A percentile compares a stretch with the other conserved stretches of the same genome.
Evolutionary conservation across 2,888 invertebrate genomes (phyloP).

Genomic region (Penaeus monodon): DNA sequence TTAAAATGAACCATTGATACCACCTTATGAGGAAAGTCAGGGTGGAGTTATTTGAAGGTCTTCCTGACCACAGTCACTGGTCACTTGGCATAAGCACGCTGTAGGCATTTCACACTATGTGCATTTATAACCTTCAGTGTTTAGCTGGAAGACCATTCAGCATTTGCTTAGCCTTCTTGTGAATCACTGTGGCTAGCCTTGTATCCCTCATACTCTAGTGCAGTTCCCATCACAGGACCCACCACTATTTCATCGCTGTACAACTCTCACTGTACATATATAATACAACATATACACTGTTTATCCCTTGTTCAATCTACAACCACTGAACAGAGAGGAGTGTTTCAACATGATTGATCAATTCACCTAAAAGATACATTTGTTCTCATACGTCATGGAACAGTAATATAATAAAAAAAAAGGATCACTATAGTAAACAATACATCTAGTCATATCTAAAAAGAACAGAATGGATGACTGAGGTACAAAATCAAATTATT

Average conservation of each 20-base stretch:
- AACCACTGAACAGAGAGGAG: conserved; percentile 44
- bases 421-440: conserved; percentile 42
- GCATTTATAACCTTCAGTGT: conserved; percentile 31
- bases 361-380: conserved; percentile 32
- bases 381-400: conserved; percentile 47
- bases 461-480: conserved; percentile 51
- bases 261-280: conserved; percentile 55
- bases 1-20: not conserved
- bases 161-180: conserved; percentile 36
- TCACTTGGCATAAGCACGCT: conserved; percentile 2
- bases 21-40: conserved; percentile 21
- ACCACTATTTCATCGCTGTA: conserved; percentile 56
- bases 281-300: conserved; percentile 56
- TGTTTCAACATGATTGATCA: conserved; percentile 35
- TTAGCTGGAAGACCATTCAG: conserved; percentile 56
- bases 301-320: conserved; percentile 44
- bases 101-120: conserved; percentile 6
- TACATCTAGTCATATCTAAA: conserved; percentile 56
- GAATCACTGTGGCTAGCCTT: conserved; percentile 11
- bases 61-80: conserved; percentile 14
- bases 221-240: conserved; percentile 44
- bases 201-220: conserved; percentile 8
- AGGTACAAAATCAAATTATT: conserved; percentile 34
- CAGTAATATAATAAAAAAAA: conserved; percentile 46
- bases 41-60: not conserved